Percentiles rank a stretch among this genome's conserved stretches.
These are phyloP conservation scores for Drosophila melanica DNA, from an alignment of 1,140 invertebrate species.

Conservation along the genomic window DNA sequence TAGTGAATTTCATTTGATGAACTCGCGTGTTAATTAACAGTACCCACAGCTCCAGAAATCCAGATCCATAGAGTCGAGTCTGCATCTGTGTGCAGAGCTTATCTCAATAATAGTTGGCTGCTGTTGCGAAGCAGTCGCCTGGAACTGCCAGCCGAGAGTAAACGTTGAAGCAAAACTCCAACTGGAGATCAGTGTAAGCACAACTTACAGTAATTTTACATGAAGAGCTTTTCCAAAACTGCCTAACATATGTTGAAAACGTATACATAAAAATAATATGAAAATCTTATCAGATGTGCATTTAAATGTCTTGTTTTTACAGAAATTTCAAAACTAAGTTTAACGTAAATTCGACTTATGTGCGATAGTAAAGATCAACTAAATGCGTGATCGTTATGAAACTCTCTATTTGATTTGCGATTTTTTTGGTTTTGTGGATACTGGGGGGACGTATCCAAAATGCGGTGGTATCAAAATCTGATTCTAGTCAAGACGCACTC, in stretches of 20 bases:
- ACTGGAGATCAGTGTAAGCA: background rate
- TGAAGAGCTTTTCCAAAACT: no score
- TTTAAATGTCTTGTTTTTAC: background rate
- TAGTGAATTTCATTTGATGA: conserved; percentile 35
- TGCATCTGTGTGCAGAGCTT: background rate
- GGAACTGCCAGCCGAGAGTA: conserved; percentile 10
- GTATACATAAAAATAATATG: background rate
- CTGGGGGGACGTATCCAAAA: no score
- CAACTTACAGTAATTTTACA: background rate
- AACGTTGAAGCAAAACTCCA: background rate
- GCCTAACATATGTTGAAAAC: background rate
- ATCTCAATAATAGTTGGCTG: conserved; percentile 1
- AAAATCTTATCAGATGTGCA: conserved; percentile 1
- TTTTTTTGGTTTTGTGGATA: no score
- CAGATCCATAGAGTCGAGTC: conserved; percentile 9
- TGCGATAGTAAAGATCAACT: no score
- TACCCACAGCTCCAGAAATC: conserved; percentile 14
- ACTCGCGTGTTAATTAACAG: conserved; percentile 27
- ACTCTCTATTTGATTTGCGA: no score
- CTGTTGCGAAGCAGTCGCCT: background rate
- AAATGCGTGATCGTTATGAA: no score
- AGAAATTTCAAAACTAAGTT: no score
- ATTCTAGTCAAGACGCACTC: no score
- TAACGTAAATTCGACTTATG: no score
- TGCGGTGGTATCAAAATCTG: no score